phyloP scores from a whole-genome alignment of 2,888 invertebrate species.

The Acronicta aceris region DNA sequence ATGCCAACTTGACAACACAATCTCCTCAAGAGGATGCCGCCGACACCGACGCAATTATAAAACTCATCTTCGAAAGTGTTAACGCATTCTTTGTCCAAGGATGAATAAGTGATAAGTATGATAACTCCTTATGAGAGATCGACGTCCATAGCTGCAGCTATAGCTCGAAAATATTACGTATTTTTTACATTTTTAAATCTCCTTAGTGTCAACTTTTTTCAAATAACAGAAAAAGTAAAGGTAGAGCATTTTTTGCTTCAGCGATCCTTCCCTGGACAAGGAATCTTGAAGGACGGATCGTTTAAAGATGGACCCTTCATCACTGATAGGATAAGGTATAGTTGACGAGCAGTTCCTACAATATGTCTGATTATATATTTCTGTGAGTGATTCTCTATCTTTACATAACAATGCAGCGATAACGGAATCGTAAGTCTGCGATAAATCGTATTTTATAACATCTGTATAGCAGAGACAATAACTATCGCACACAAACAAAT shows the following conservation, averaged over 20 bases:
- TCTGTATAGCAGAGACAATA: conserved; percentile 15
- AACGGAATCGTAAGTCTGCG: conserved; percentile 15
- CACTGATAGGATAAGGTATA: no score
- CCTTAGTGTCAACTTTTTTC: no score
- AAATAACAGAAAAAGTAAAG: no score
- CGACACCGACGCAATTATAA: conserved; percentile 54
- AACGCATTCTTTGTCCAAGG: conserved; percentile 40
- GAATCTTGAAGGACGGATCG: no score
- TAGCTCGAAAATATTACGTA: conserved; percentile 24
- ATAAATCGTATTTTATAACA: conserved; percentile 19
- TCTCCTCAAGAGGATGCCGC: conserved; percentile 47
- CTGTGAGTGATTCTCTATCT: conserved; percentile 12
- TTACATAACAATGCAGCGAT: conserved; percentile 24
- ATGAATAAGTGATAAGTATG: conserved; percentile 43
- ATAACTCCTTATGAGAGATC: conserved; percentile 24
- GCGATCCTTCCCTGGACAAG: no score
- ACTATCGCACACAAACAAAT: conserved; percentile 3
- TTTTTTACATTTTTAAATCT: not conserved
- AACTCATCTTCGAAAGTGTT: conserved; percentile 58
- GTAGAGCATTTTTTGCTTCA: no score
- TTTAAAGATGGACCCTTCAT: no score
- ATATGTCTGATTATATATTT: no score
- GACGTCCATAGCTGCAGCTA: conserved; percentile 20
- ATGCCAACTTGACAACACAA: conserved; percentile 64
- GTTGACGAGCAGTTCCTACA: no score